A percentile compares a stretch with the other conserved stretches of the same genome.
Evolutionary conservation across 2,113 vertebrate species (phyloP).

Genomic region (Phycodurus eques): DNA sequence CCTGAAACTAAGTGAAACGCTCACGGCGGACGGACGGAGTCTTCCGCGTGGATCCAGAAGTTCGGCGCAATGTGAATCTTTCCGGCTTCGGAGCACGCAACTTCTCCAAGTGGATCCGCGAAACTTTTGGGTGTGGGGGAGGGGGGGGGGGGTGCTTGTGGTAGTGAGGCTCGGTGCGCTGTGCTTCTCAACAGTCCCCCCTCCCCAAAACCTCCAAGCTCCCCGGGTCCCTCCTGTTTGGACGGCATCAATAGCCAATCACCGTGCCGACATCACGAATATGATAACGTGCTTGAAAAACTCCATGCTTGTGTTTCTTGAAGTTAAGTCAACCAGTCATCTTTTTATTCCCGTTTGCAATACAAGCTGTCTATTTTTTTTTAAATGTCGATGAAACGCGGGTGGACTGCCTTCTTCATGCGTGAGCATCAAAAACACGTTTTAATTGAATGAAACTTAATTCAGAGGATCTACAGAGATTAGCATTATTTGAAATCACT

Average conservation of each 20-base stretch:
- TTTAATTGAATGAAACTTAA: not conserved
- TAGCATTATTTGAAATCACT: not conserved
- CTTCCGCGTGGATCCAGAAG: not conserved
- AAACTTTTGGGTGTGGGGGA: not conserved
- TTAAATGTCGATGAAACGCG: not conserved
- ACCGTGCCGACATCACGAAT: not conserved
- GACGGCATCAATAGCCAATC: conserved; percentile 5
- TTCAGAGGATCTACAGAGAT: not conserved
- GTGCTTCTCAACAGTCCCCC: not conserved
- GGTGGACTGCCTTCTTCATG: not conserved
- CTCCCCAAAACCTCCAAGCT: not conserved
- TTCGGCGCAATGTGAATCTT: not conserved
- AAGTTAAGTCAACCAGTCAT: not conserved
- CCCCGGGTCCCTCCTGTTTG: not conserved
- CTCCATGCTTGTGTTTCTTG: not conserved
- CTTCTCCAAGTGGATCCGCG: not conserved
- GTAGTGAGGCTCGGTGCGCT: not conserved
- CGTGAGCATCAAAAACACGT: not conserved
- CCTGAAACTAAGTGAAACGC: not conserved
- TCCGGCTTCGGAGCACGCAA: not conserved
- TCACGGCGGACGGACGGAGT: not conserved
- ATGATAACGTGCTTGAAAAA: not conserved
- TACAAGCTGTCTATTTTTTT: not conserved
- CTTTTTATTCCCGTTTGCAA: not conserved
- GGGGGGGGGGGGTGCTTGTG: no score